Evolutionary conservation across 2,888 invertebrate species (phyloP), one percentile per base, ranked within the genome.

Genomic region (Drosophila pseudotakahashii): DNA sequence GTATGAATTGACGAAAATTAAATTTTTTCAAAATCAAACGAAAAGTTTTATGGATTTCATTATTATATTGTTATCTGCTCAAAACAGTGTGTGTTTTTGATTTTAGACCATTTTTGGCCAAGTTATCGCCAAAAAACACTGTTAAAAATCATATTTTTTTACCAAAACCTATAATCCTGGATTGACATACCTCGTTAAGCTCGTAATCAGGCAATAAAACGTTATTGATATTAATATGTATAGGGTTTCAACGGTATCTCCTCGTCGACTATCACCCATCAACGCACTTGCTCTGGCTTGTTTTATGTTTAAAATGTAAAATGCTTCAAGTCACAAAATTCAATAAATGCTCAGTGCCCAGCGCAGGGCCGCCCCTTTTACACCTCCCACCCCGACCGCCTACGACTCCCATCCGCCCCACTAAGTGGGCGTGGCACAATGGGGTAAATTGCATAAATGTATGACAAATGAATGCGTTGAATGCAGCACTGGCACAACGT

Each of bases 271-370:
- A 10, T 34, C 11, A 4, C 11, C 3, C 14, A 1, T n/a, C 7
- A 7, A 16, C 3, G 1, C 6, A 34, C 2, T 19, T 6, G 61
- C 13, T 11, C n/a, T 13, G 36, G 54, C 62, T 50, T 36, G 36
- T 79, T 85, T 71, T 77, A 53, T 76, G 67, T 78, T 73, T 87
- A 71, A 81, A 87, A 80, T 80, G 81, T 83, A 75, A 81, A 84
- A 87, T 77, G 79, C 88, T 84, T 76, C 73, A 81, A 81, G 87
- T 84, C 87, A 81, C 37, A 75, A 87, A 81, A 87, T 84, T 87
- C 84, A 87, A 81, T 81, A 81, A 84, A 87, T 77, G 75, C 60
- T 39, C 60, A 37, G 53, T 53, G 62, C 19, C 32, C 63, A 50
- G 42, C 34, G 34, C 48, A 48, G 62, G 16, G 34, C 13, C 39